A percentile compares a stretch with the other conserved stretches of the same genome.
Evolutionary conservation across 1,140 invertebrate genomes (phyloP).

Genomic region (Anagrus nilaparvatae): DNA sequence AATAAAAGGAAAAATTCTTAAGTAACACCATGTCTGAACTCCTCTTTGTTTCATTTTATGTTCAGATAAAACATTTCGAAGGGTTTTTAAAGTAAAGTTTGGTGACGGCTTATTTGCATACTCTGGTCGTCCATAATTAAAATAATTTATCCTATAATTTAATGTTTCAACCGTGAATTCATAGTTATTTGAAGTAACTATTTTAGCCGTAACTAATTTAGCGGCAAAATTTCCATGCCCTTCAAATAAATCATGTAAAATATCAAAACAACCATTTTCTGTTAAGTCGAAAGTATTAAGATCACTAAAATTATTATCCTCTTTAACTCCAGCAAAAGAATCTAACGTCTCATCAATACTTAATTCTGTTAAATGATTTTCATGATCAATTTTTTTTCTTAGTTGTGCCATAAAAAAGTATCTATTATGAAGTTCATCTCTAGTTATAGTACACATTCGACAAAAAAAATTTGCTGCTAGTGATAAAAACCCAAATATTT

Average conservation of each 20-base stretch:
- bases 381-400: neutral
- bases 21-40: neutral
- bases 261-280: neutral
- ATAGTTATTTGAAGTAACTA: neutral
- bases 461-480: neutral
- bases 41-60: neutral
- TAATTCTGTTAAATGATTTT: neutral
- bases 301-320: neutral
- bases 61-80: neutral
- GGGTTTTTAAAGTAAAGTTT: neutral
- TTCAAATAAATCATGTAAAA: neutral
- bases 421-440: neutral
- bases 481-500: neutral
- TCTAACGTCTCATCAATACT: no score
- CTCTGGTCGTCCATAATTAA: neutral
- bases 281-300: neutral
- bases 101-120: constrained; percentile 3
- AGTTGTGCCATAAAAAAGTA: neutral
- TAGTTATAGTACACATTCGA: neutral
- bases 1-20: constrained; percentile 5
- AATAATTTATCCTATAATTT: neutral
- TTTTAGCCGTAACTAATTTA: neutral
- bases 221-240: neutral
- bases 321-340: neutral
- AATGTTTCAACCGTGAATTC: neutral